phyloP scores from a whole-genome alignment of 2,888 invertebrate species.

The Hyppa rectilinea region DNA sequence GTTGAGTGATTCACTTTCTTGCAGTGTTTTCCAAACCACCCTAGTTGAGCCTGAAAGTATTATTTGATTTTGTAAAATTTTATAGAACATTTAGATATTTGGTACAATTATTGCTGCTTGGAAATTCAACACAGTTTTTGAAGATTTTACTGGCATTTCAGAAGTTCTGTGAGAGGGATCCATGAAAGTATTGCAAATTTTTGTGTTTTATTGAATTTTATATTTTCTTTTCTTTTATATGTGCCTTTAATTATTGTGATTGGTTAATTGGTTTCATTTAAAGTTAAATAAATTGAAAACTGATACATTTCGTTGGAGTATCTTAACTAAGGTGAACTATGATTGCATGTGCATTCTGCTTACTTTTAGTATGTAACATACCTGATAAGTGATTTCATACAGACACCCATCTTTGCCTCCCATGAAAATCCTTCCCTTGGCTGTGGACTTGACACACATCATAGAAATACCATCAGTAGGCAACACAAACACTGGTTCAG shows the following conservation, averaged over 20 bases:
- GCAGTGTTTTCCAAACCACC: conserved; percentile 98
- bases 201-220: too few relatives aligned
- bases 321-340: neutral
- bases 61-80: neutral
- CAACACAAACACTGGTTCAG: conserved; percentile 98
- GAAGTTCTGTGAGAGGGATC: too few relatives aligned
- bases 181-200: too few relatives aligned
- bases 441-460: conserved; percentile 95
- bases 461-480: conserved; percentile 97
- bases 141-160: too few relatives aligned
- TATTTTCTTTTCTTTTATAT: too few relatives aligned
- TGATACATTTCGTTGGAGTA: neutral
- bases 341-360: neutral
- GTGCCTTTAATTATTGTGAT: too few relatives aligned
- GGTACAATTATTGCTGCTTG: neutral
- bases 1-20: conserved; percentile 98
- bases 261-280: too few relatives aligned
- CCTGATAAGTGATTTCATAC: conserved; percentile 98
- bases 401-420: conserved; percentile 98
- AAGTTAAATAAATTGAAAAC: too few relatives aligned
- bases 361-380: conserved; percentile 73
- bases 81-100: neutral
- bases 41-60: conserved; percentile 93
- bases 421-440: conserved; percentile 97
- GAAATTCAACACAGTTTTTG: neutral